Evolutionary conservation across 2,797 vertebrate species (phyloP), one percentile per base, ranked within the genome.

Genomic region (Monodelphis domestica): DNA sequence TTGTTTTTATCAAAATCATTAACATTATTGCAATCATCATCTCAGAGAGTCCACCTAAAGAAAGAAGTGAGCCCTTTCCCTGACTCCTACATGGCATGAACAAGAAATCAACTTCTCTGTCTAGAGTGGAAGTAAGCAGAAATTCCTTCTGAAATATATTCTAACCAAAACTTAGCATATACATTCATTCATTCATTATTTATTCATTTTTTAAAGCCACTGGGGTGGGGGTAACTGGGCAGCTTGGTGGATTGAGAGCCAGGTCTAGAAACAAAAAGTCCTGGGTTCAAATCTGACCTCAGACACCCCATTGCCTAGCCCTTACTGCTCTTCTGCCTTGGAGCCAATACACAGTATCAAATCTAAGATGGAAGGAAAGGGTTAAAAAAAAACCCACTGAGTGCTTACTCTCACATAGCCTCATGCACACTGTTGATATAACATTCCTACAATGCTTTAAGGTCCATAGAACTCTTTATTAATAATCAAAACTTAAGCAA

Each of bases 41-140:
- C 38, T 90, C 52, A 26, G n/a, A 21, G 54, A 90, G 33, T 89
- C 95, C 89, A 89, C 51, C 12, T 24, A 38, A 94, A 88, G 53
- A 56, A n/a, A 30, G 93, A 87, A 87, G n/a, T 7, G 30, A 63
- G 2, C 5, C 56, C 5, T 89, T 93, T 30, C 30, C 51, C 54
- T 54, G 50, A n/a, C 56, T 45, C 0, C 51, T 56, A 14, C 54
- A 45, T 59, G 38, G 89, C 51, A 90, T 70, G 17, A 70, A 33
- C 90, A 63, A 93, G 56, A 55, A 90, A 55, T 53, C n/a, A n/a
- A 4, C 88, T 28, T 10, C 63, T 78, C 78, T 90, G 78, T 6
- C 59, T 59, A 30, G 59, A 33, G 57, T 92, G 78, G 51, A 51
- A 87, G 38, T 51, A 53, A 89, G 50, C 21, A 94, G 3, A 50